phyloP scores from a whole-genome alignment of 2,797 vertebrate species.

The Pteronotus mesoamericanus region DNA sequence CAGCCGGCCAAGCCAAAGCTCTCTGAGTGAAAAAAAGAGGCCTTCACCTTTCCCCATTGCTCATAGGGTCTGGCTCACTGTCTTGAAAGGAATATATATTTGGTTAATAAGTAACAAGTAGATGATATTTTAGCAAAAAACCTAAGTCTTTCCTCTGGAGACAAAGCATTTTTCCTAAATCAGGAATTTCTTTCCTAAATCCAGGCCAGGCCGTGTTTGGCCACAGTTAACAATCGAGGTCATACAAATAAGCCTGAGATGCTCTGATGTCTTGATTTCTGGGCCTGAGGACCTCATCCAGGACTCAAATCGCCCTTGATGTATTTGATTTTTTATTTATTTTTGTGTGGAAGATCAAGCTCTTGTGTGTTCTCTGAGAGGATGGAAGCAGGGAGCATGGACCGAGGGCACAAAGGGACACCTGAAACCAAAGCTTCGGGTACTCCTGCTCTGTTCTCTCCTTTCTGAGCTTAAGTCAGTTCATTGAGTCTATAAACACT shows the following conservation, averaged over 20 bases:
- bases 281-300: not conserved
- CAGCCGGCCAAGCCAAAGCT: not conserved
- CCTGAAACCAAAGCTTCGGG: not conserved
- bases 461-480: not conserved
- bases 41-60: not conserved
- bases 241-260: not conserved
- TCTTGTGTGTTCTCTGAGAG: not conserved
- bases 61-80: not conserved
- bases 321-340: too few species aligned
- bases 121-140: not conserved
- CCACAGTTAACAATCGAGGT: not conserved
- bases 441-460: not conserved
- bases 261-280: not conserved
- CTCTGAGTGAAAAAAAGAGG: not conserved
- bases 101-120: not conserved
- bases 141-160: not conserved
- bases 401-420: rapidly evolving
- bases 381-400: not conserved
- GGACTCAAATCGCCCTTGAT: not conserved
- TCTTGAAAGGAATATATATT: not conserved
- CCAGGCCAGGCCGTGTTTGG: not conserved
- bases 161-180: not conserved
- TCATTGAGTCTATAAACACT: not conserved
- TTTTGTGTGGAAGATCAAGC: not conserved
- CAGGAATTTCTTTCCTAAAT: not conserved